Conservation (phyloP, 2,113 vertebrate genomes). For the Regulus satrapa region DNA sequence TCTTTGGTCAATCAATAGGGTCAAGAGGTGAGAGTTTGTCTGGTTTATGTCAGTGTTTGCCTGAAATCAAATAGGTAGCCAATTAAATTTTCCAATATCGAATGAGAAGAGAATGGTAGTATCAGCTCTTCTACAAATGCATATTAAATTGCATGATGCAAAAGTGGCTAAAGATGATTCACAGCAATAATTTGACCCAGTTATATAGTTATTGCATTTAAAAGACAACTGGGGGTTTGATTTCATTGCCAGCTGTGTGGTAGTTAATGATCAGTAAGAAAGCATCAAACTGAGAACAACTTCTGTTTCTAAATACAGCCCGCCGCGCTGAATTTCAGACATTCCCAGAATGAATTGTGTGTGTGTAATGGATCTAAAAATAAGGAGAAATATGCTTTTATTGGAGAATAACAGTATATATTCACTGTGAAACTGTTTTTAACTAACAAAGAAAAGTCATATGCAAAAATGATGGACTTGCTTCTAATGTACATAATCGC, state of each 20-base stretch:
- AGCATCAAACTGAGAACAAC: background rate
- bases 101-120: slow-evolving; percentile 25
- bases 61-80: slow-evolving; percentile 62
- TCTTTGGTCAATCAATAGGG: slow-evolving; percentile 55
- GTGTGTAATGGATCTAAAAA: background rate
- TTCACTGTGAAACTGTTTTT: background rate
- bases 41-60: slow-evolving; percentile 62
- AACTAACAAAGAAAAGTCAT: background rate
- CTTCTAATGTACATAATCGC: background rate
- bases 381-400: background rate
- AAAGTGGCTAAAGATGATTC: slow-evolving; percentile 48
- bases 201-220: slow-evolving; percentile 22
- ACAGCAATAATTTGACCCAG: slow-evolving; percentile 40
- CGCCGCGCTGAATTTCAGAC: background rate
- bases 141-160: slow-evolving; percentile 58
- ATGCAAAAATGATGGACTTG: background rate
- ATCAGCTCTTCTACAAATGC: slow-evolving; percentile 60
- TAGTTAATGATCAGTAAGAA: slow-evolving; percentile 35
- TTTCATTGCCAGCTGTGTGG: slow-evolving; percentile 35
- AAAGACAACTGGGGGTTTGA: background rate
- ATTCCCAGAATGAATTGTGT: background rate
- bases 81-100: slow-evolving; percentile 69
- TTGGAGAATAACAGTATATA: background rate
- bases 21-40: slow-evolving; percentile 60
- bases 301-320: background rate